Conservation (phyloP, 1,140 invertebrate genomes). For the Aphidius gifuensis region DNA sequence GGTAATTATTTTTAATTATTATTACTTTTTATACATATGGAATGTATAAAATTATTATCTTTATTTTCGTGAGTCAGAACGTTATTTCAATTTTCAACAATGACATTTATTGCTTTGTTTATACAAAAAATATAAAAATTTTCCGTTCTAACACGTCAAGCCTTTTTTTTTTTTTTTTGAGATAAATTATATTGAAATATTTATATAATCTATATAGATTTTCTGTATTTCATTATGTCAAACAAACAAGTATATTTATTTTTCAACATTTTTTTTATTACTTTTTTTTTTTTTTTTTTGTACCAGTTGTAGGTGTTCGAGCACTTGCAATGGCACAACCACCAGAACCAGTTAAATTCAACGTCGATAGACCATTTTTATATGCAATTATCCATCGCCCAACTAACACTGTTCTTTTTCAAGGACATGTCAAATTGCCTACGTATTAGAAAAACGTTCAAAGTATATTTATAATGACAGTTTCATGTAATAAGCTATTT, state of each 20-base stretch:
- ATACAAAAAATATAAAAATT: neutral
- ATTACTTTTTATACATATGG: neutral
- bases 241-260: too few species aligned
- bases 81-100: neutral
- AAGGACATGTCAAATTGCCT: constrained; percentile 7
- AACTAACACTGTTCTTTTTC: constrained; percentile 15
- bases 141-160: neutral
- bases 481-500: too few species aligned
- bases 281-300: too few species aligned
- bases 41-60: too few species aligned
- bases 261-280: too few species aligned
- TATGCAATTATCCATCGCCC: constrained; percentile 8
- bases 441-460: neutral
- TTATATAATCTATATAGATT: too few species aligned
- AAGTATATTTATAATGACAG: too few species aligned
- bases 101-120: neutral
- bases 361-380: constrained; percentile 11
- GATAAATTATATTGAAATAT: too few species aligned
- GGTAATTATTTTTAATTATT: constrained; percentile 33
- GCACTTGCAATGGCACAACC: neutral
- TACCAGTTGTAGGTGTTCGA: neutral
- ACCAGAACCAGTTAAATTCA: neutral
- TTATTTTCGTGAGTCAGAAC: constrained; percentile 1
- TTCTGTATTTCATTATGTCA: too few species aligned
- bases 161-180: too few species aligned